Evolutionary conservation across 2,888 invertebrate genomes (phyloP).

Genomic region (Heteromurus nitidus): DNA sequence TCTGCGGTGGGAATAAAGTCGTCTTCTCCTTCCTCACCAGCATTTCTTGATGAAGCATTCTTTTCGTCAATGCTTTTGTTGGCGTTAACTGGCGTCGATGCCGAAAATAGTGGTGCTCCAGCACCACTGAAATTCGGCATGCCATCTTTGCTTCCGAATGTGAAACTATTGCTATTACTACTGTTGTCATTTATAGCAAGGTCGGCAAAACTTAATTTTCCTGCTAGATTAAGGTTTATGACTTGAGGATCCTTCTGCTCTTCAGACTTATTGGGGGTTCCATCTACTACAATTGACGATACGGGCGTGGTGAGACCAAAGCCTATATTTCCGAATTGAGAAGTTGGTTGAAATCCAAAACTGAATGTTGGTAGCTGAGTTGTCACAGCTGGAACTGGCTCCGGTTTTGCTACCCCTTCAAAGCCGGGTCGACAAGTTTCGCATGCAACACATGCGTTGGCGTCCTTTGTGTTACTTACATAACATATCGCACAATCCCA

Average conservation of each 20-base stretch:
- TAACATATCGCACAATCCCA: slow-evolving; percentile 81
- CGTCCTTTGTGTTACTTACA: slow-evolving; percentile 78
- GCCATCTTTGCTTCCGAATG: neutral
- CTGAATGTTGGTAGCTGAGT: slow-evolving; percentile 15
- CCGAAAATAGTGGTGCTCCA: slow-evolving; percentile 74
- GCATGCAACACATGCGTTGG: slow-evolving; percentile 47
- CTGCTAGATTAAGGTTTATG: neutral
- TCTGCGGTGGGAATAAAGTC: slow-evolving; percentile 90
- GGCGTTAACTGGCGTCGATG: slow-evolving; percentile 43
- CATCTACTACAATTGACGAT: neutral
- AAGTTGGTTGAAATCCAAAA: slow-evolving; percentile 41
- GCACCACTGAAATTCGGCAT: slow-evolving; percentile 73
- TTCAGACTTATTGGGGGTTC: neutral
- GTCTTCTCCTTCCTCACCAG: slow-evolving; percentile 78
- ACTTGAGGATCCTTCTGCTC: slow-evolving; percentile 11
- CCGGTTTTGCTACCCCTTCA: neutral
- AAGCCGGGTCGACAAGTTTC: neutral
- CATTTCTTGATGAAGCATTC: slow-evolving; percentile 36
- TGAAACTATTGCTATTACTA: neutral
- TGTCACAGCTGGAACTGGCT: neutral
- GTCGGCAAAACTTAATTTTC: slow-evolving; percentile 50
- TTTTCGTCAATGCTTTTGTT: slow-evolving; percentile 19
- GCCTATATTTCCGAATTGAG: neutral
- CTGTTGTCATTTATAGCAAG: slow-evolving; percentile 26
- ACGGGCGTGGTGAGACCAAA: neutral